phyloP scores from a whole-genome alignment of 2,113 vertebrate genomes.

The Poecile atricapillus region DNA sequence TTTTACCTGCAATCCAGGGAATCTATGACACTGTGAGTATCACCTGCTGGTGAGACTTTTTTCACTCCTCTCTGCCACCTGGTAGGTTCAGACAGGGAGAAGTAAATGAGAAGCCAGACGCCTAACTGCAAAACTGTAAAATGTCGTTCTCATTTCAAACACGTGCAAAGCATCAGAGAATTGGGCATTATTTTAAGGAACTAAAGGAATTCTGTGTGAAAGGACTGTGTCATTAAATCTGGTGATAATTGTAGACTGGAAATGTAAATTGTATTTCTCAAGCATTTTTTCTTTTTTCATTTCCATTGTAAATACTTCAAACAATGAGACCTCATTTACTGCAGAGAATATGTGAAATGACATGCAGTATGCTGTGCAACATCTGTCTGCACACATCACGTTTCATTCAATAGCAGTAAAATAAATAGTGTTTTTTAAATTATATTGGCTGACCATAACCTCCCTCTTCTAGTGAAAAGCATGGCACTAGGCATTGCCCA shows the following conservation, averaged over 20 bases:
- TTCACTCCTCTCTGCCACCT: not conserved
- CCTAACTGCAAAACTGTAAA: not conserved
- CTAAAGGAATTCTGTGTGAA: not conserved
- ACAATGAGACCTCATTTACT: slow-evolving; percentile 25
- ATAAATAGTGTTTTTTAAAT: not conserved
- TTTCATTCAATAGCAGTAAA: slow-evolving; percentile 10
- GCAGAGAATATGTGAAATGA: not conserved
- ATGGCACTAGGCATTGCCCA: not conserved
- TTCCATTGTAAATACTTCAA: slow-evolving; percentile 40
- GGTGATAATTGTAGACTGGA: slow-evolving; percentile 3
- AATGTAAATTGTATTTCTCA: slow-evolving; percentile 53
- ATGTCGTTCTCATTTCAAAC: not conserved
- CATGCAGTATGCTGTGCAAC: not conserved
- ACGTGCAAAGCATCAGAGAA: not conserved
- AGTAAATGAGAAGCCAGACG: not conserved
- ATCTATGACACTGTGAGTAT: not conserved
- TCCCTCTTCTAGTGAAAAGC: not conserved
- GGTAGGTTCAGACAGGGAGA: not conserved
- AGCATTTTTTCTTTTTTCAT: slow-evolving; percentile 11
- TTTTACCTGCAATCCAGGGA: not conserved
- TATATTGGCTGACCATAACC: not conserved
- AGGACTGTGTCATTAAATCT: slow-evolving; percentile 2
- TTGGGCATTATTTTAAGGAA: slow-evolving; percentile 20
- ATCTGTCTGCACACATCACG: slow-evolving; percentile 18
- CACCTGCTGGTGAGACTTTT: not conserved